These are phyloP conservation scores for Musca domestica DNA, from an alignment of 1,140 invertebrate species.

Conservation along the genomic window DNA sequence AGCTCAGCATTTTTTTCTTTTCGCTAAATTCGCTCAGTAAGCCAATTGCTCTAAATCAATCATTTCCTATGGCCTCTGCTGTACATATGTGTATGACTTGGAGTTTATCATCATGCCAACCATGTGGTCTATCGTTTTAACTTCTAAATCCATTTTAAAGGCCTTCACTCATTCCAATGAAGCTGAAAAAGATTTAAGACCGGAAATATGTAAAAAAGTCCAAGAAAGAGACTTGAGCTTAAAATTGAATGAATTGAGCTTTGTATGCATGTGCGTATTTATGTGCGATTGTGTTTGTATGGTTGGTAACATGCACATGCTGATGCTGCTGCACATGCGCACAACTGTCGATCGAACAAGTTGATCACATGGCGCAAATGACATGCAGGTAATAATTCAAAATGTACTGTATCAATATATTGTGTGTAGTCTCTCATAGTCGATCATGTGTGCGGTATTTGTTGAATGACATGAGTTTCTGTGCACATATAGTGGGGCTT, in stretches of 20 bases:
- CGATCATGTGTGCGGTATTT: too few relatives aligned
- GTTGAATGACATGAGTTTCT: too few relatives aligned
- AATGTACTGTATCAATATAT: background rate
- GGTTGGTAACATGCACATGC: too few relatives aligned
- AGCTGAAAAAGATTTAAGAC: slow-evolving; percentile 18
- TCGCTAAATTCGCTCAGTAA: background rate
- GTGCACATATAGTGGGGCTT: too few relatives aligned
- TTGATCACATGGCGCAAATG: slow-evolving; percentile 17
- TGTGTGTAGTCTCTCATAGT: too few relatives aligned
- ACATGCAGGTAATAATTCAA: slow-evolving; percentile 9
- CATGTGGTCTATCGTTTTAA: slow-evolving; percentile 21
- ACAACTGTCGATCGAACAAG: slow-evolving; percentile 4
- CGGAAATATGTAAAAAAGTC: slow-evolving; percentile 10
- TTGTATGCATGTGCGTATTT: too few relatives aligned
- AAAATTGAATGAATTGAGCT: too few relatives aligned
- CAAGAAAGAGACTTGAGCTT: background rate
- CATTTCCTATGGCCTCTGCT: background rate
- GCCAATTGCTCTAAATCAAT: slow-evolving; percentile 21
- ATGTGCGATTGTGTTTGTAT: too few relatives aligned
- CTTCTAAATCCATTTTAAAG: slow-evolving; percentile 1
- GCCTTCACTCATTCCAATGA: background rate
- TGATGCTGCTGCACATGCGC: too few relatives aligned
- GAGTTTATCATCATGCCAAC: slow-evolving; percentile 19
- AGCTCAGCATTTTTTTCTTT: too few relatives aligned
- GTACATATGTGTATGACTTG: slow-evolving; percentile 12